Percentiles rank a stretch among this genome's conserved stretches.
Conservation (phyloP, 2,113 vertebrate genomes). For the Agelaius tricolor region DNA sequence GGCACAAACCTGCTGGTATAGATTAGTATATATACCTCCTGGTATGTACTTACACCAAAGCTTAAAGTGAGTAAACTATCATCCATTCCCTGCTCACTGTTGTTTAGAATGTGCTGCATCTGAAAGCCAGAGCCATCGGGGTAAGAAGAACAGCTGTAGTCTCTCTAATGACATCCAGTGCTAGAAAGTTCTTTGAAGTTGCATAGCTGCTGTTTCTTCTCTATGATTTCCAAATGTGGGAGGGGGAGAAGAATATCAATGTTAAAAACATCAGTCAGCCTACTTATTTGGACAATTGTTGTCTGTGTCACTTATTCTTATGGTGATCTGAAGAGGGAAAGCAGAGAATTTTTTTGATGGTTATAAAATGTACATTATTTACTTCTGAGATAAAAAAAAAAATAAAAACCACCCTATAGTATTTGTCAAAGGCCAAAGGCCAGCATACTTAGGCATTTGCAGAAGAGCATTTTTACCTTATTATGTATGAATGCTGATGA, state of each 20-base stretch:
- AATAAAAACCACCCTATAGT: background rate
- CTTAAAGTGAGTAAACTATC: background rate
- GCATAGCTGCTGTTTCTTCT: conserved; percentile 53
- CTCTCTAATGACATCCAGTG: conserved; percentile 9
- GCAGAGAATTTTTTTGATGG: conserved; percentile 49
- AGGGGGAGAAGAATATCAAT: background rate
- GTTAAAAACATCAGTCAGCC: conserved; percentile 54
- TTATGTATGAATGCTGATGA: background rate
- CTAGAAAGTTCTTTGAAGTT: conserved; percentile 69
- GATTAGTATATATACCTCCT: background rate
- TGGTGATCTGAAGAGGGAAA: conserved; percentile 55
- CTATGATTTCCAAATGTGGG: conserved; percentile 64
- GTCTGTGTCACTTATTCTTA: conserved; percentile 38
- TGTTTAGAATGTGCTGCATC: background rate
- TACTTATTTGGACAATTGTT: conserved; percentile 51
- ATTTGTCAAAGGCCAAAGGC: conserved; percentile 11
- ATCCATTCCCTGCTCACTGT: background rate
- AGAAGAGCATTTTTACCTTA: background rate
- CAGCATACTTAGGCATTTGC: background rate
- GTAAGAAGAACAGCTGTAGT: conserved; percentile 48
- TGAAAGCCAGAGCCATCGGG: conserved; percentile 8
- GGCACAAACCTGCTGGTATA: background rate
- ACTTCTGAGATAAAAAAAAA: conserved; percentile 31
- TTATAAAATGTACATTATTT: conserved; percentile 45
- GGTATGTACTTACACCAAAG: background rate